These are phyloP conservation scores for Thomomys bottae DNA, from an alignment of 2,113 vertebrate genomes.

Conservation along the genomic window DNA sequence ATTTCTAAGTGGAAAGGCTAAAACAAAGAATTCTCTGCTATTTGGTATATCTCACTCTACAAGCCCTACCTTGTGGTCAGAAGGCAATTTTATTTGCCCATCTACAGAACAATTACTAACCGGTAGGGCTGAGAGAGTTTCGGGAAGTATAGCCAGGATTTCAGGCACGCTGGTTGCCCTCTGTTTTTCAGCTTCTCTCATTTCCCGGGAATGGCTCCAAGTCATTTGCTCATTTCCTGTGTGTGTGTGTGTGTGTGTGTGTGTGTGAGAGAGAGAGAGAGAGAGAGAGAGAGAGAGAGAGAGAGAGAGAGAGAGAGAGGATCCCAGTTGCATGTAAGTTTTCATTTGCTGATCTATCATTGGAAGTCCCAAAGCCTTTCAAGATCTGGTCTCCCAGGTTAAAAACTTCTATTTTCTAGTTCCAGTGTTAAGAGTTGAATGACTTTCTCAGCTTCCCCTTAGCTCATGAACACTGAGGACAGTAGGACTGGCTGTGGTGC, in stretches of 20 bases:
- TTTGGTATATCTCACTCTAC: not conserved
- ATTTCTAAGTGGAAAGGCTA: not conserved
- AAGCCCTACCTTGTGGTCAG: slow-evolving; percentile 31
- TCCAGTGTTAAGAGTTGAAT: too few relatives aligned
- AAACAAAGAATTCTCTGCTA: not conserved
- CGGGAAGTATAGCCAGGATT: not conserved
- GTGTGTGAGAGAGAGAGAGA: not conserved
- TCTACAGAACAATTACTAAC: not conserved
- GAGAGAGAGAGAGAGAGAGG: too few relatives aligned
- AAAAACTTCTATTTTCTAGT: not conserved
- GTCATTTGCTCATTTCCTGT: not conserved
- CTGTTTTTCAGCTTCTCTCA: not conserved
- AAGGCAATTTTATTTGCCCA: not conserved
- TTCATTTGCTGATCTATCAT: not conserved
- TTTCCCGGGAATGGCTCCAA: not conserved
- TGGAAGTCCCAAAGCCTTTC: slow-evolving; percentile 1
- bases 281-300: too few relatives aligned
- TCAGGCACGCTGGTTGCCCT: not conserved
- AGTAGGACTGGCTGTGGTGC: not conserved
- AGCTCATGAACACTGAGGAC: not conserved
- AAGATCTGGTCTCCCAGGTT: not conserved
- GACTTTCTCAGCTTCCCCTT: not conserved
- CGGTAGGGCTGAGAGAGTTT: not conserved
- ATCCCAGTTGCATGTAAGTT: not conserved
- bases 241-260: not conserved